Evolutionary conservation across 2,888 invertebrate species (phyloP).

Genomic region (Parasteatoda lunata): DNA sequence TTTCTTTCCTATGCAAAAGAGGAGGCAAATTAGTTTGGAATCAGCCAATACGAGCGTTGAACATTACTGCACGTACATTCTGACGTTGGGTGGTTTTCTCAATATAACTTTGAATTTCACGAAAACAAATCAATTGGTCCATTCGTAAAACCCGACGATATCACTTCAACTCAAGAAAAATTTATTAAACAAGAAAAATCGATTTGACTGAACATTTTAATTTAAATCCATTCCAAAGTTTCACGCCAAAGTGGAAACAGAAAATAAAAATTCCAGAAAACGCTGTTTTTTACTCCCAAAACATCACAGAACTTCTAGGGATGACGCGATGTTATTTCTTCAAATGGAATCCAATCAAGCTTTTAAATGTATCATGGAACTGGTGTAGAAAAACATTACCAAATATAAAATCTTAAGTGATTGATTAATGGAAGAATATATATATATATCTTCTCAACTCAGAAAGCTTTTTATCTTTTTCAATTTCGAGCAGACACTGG

Average conservation of each 20-base stretch:
- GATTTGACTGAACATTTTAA: conserved; percentile 55
- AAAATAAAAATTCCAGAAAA: conserved; percentile 47
- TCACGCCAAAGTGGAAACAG: conserved; percentile 27
- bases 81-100: too few species aligned
- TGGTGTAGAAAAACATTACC: conserved; percentile 7
- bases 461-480: conserved; percentile 48
- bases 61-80: too few species aligned
- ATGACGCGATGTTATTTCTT: conserved; percentile 47
- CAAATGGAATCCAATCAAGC: conserved; percentile 48
- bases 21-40: too few species aligned
- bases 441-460: conserved; percentile 29
- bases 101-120: too few species aligned
- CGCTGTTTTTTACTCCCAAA: conserved; percentile 20
- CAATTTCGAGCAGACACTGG: conserved; percentile 40
- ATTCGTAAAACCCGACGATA: conserved; percentile 34
- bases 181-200: conserved; percentile 14
- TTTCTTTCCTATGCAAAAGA: too few species aligned
- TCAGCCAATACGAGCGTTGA: too few species aligned
- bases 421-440: conserved; percentile 63
- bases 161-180: conserved; percentile 9
- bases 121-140: conserved; percentile 43
- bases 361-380: conserved; percentile 50
- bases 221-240: conserved; percentile 43
- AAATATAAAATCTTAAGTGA: conserved; percentile 62
- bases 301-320: conserved; percentile 48